These are phyloP conservation scores for Gobio occitaniae DNA, from an alignment of 2,797 vertebrate genomes.

Conservation along the genomic window DNA sequence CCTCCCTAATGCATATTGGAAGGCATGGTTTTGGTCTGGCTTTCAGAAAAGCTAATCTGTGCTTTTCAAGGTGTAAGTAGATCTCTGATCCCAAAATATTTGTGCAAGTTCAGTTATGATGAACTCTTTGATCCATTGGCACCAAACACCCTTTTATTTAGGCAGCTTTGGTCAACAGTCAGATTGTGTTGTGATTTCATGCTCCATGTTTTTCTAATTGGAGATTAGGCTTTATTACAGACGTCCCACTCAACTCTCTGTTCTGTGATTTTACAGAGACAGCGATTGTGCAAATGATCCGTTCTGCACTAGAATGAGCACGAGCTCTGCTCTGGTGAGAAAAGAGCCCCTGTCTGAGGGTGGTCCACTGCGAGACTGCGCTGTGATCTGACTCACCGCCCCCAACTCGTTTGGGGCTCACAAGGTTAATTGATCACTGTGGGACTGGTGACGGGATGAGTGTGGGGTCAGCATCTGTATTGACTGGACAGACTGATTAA, in stretches of 20 bases:
- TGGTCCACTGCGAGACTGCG: not conserved
- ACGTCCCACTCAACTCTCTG: constrained; percentile 1
- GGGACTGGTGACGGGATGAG: constrained; percentile 45
- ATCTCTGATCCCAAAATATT: constrained; percentile 20
- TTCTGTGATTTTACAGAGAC: constrained; percentile 32
- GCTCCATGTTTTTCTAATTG: constrained; percentile 22
- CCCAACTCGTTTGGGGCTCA: constrained; percentile 37
- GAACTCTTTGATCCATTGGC: not conserved
- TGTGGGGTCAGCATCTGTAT: constrained; percentile 62
- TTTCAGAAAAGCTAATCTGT: constrained; percentile 37
- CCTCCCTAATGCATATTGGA: not conserved
- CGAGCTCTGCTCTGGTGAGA: constrained; percentile 2
- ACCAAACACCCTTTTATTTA: constrained; percentile 11
- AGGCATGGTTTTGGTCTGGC: not conserved
- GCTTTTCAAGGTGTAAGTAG: constrained; percentile 4
- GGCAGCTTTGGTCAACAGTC: constrained; percentile 16
- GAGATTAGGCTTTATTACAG: constrained; percentile 33
- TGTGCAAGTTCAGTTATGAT: not conserved
- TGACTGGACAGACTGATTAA: constrained; percentile 65
- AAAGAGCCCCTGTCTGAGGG: constrained; percentile 3
- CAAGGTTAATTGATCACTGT: constrained; percentile 61
- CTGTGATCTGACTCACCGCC: constrained; percentile 22
- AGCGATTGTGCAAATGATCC: constrained; percentile 14
- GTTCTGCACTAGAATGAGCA: not conserved
- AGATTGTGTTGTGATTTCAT: constrained; percentile 34